phyloP scores from a whole-genome alignment of 1,140 invertebrate species.

The Drosophila lacteicornis region DNA sequence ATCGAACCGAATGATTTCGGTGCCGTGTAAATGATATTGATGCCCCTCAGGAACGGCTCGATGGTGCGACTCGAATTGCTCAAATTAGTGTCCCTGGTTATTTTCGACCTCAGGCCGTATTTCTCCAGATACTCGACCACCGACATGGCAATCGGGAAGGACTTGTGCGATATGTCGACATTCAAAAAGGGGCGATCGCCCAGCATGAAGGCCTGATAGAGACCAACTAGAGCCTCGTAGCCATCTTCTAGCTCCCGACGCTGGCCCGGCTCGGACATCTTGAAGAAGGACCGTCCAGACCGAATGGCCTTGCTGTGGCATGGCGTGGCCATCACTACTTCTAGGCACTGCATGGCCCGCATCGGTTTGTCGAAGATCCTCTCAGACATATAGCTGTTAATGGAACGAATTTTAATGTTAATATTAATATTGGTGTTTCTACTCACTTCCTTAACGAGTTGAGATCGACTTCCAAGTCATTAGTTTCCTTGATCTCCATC shows the following conservation, averaged over 20 bases:
- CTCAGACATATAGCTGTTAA: slow-evolving; percentile 70
- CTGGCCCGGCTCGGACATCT: slow-evolving; percentile 50
- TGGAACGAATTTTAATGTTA: not conserved
- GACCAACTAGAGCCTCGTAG: slow-evolving; percentile 89
- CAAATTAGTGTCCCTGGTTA: slow-evolving; percentile 1
- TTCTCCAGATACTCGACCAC: too few relatives aligned
- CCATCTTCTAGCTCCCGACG: slow-evolving; percentile 86
- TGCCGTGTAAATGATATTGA: slow-evolving; percentile 66
- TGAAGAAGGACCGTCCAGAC: slow-evolving; percentile 85
- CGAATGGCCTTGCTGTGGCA: slow-evolving; percentile 86
- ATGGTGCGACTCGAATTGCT: not conserved
- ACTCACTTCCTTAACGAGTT: slow-evolving; percentile 85
- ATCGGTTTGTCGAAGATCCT: slow-evolving; percentile 86
- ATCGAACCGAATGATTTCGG: slow-evolving; percentile 51
- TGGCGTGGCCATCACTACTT: slow-evolving; percentile 89
- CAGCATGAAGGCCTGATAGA: slow-evolving; percentile 90
- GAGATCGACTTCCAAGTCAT: slow-evolving; percentile 84
- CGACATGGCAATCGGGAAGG: too few relatives aligned
- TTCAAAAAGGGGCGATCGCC: slow-evolving; percentile 1
- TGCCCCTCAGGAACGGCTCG: slow-evolving; percentile 50
- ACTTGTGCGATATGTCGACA: too few relatives aligned
- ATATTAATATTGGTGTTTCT: not conserved
- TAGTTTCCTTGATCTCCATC: too few relatives aligned
- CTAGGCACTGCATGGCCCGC: slow-evolving; percentile 91
- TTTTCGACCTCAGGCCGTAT: slow-evolving; percentile 4